Conservation (phyloP, 2,888 invertebrate species). For the Lamellibrachia satsuma region DNA sequence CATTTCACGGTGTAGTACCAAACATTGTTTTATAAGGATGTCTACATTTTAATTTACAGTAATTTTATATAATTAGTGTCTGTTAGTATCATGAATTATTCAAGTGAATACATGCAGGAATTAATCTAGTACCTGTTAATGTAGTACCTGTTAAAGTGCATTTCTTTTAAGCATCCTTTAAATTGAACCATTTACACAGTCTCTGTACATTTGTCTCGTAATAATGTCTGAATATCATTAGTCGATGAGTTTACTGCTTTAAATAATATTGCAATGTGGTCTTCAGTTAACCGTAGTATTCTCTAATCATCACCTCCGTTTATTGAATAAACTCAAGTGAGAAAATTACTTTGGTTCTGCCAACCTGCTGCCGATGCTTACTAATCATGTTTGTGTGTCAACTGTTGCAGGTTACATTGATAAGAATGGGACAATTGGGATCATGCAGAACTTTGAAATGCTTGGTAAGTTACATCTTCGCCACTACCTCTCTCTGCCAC, state of each 20-base stretch:
- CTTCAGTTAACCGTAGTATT: neutral
- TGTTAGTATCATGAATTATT: too few species aligned
- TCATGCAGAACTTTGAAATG: conserved; percentile 82
- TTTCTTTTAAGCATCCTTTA: neutral
- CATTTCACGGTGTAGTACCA: neutral
- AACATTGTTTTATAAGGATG: too few species aligned
- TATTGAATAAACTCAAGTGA: neutral
- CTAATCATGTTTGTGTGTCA: conserved; percentile 28
- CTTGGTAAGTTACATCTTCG: conserved; percentile 67
- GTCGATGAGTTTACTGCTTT: neutral
- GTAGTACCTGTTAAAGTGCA: too few species aligned
- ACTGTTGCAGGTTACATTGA: conserved; percentile 79
- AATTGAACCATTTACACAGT: neutral
- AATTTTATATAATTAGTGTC: too few species aligned
- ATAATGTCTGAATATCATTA: neutral
- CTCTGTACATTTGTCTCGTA: neutral
- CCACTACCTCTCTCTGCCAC: neutral
- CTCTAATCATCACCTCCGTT: neutral
- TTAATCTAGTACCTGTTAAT: too few species aligned
- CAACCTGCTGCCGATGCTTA: conserved; percentile 8
- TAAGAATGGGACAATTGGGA: conserved; percentile 84
- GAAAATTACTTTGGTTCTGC: conserved; percentile 22
- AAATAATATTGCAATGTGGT: neutral
- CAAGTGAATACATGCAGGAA: too few species aligned
- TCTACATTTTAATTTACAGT: too few species aligned